Conservation (phyloP, 2,888 invertebrate genomes). For the Melieria omissa region DNA sequence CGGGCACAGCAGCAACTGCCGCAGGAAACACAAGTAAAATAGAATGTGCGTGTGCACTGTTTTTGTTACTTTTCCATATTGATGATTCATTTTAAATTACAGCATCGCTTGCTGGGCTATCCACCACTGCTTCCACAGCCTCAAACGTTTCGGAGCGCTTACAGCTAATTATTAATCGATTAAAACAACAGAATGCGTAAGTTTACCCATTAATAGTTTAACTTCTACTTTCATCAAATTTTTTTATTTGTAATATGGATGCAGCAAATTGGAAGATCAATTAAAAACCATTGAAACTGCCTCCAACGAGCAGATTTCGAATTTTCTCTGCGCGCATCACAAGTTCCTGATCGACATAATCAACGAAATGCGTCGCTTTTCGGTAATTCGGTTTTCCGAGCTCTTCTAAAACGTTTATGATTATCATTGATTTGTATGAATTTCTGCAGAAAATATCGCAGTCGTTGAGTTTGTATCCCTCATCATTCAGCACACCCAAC, state of each 20-base stretch:
- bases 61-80: slow-evolving; percentile 4
- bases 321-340: slow-evolving; percentile 61
- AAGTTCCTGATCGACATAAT: slow-evolving; percentile 60
- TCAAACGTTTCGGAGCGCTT: slow-evolving; percentile 57
- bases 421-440: neutral
- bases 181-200: slow-evolving; percentile 59
- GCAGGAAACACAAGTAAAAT: slow-evolving; percentile 30
- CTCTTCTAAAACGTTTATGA: no score
- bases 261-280: slow-evolving; percentile 60
- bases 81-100: neutral
- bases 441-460: slow-evolving; percentile 39
- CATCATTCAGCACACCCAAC: slow-evolving; percentile 62
- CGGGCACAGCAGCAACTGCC: slow-evolving; percentile 27
- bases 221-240: no score
- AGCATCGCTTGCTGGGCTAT: slow-evolving; percentile 56
- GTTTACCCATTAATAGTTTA: slow-evolving; percentile 31
- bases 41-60: neutral
- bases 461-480: slow-evolving; percentile 46
- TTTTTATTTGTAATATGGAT: slow-evolving; percentile 2
- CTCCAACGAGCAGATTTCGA: slow-evolving; percentile 55
- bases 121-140: slow-evolving; percentile 47
- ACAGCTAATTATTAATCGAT: slow-evolving; percentile 61
- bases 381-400: slow-evolving; percentile 49
- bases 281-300: slow-evolving; percentile 53
- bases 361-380: slow-evolving; percentile 61